Percentiles rank a stretch among this genome's conserved stretches.
Evolutionary conservation across 1,140 invertebrate genomes (phyloP).

Genomic region (Drosophila pandora): DNA sequence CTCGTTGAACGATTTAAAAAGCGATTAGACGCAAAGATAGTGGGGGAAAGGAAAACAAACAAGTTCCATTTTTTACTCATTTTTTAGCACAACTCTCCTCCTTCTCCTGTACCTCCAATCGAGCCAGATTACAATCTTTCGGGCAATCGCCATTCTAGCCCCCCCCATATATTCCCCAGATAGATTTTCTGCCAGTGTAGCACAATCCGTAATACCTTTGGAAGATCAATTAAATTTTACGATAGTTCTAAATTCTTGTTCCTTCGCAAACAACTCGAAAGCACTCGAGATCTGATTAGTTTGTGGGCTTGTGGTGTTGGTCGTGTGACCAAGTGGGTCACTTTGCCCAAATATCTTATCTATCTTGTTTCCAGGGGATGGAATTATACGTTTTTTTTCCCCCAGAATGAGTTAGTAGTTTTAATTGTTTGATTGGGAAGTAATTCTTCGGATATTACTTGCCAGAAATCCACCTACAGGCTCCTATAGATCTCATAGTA

Average conservation of each 20-base stretch:
- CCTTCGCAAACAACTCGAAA: neutral
- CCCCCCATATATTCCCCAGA: constrained; percentile 20
- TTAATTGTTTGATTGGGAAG: constrained; percentile 13
- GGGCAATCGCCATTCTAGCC: constrained; percentile 20
- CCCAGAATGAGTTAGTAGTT: constrained; percentile 7
- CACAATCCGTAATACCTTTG: neutral
- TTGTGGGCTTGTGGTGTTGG: constrained; percentile 2
- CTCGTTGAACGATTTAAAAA: constrained; percentile 77
- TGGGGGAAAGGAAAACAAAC: constrained; percentile 30
- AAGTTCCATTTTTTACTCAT: constrained; percentile 6
- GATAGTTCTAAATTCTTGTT: constrained; percentile 47
- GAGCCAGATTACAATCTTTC: constrained; percentile 34
- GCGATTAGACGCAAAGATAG: constrained; percentile 71
- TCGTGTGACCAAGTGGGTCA: constrained; percentile 32
- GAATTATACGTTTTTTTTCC: neutral
- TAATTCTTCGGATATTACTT: neutral
- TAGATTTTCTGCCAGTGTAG: constrained; percentile 14
- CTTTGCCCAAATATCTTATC: constrained; percentile 31
- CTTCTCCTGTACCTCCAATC: constrained; percentile 23
- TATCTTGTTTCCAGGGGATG: constrained; percentile 41
- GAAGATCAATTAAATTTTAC: constrained; percentile 60
- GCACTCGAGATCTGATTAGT: constrained; percentile 36
- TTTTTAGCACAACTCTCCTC: too few relatives aligned
- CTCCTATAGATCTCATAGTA: too few relatives aligned
- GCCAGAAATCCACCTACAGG: neutral